These are phyloP conservation scores for Pyralis farinalis DNA, from an alignment of 2,888 invertebrate genomes.

Conservation along the genomic window DNA sequence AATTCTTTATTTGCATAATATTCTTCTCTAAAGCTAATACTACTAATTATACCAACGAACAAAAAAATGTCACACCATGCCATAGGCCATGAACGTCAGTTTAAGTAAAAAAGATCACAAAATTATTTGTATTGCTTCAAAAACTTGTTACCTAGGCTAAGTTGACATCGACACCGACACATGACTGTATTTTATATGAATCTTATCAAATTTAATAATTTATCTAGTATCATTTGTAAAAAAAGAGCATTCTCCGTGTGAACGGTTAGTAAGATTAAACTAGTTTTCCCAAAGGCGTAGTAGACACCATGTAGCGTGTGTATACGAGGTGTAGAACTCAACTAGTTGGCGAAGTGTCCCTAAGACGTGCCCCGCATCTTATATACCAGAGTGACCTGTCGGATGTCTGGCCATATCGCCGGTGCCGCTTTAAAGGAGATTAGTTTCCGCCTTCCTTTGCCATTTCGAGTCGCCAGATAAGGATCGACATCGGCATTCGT, in stretches of 20 bases:
- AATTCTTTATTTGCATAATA: no score
- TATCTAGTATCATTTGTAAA: slow-evolving; percentile 2
- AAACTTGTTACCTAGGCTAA: no score
- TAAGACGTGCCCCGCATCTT: slow-evolving; percentile 31
- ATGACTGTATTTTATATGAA: no score
- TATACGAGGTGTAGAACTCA: not conserved
- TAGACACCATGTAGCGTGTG: not conserved
- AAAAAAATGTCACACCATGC: no score
- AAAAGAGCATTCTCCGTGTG: not conserved
- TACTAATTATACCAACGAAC: no score
- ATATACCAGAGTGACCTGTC: slow-evolving; percentile 30
- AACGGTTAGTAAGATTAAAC: not conserved
- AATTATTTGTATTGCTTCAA: no score
- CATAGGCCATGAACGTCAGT: no score
- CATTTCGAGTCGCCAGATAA: slow-evolving; percentile 42
- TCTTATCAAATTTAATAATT: no score
- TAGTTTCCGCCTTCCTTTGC: slow-evolving; percentile 38
- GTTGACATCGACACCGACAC: no score
- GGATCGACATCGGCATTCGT: slow-evolving; percentile 32
- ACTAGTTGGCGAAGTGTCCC: slow-evolving; percentile 9
- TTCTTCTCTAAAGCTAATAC: no score
- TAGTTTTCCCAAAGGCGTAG: no score
- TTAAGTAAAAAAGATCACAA: no score
- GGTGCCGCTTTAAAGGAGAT: slow-evolving; percentile 37
- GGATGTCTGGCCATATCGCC: slow-evolving; percentile 16